A percentile compares a stretch with the other conserved stretches of the same genome.
Conservation (phyloP, 2,797 vertebrate species). For the Anabacerthia variegaticeps region DNA sequence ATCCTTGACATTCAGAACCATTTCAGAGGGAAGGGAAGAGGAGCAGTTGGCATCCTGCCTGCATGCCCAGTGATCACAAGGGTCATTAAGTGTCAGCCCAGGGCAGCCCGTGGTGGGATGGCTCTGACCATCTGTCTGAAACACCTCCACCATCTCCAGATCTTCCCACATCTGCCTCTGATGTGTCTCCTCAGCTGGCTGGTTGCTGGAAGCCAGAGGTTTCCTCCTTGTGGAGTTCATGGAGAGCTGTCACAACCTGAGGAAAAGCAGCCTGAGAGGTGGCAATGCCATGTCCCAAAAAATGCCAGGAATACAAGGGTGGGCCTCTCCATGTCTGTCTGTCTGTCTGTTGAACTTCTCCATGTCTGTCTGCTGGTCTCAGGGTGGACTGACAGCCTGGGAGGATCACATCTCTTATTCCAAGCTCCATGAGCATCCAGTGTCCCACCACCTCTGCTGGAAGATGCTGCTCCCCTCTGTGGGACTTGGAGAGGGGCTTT, state of each 20-base stretch:
- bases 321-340: not conserved
- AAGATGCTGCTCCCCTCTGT: not conserved
- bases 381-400: not conserved
- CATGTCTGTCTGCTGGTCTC: not conserved
- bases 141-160: not conserved
- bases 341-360: not conserved
- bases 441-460: not conserved
- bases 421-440: not conserved
- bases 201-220: not conserved
- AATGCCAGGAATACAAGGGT: not conserved
- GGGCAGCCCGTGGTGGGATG: not conserved
- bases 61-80: no score
- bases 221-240: not conserved
- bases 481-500: not conserved
- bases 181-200: not conserved
- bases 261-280: not conserved
- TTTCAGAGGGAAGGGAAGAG: not conserved
- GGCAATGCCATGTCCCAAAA: not conserved
- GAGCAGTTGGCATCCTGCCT: not conserved
- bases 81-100: no score
- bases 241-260: not conserved
- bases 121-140: fast-evolving
- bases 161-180: not conserved
- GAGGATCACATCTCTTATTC: not conserved
- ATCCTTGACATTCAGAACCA: not conserved